Percentiles rank a stretch among this genome's conserved stretches.
These are phyloP conservation scores for Ictalurus furcatus DNA, from an alignment of 2,113 vertebrate genomes.

Conservation along the genomic window DNA sequence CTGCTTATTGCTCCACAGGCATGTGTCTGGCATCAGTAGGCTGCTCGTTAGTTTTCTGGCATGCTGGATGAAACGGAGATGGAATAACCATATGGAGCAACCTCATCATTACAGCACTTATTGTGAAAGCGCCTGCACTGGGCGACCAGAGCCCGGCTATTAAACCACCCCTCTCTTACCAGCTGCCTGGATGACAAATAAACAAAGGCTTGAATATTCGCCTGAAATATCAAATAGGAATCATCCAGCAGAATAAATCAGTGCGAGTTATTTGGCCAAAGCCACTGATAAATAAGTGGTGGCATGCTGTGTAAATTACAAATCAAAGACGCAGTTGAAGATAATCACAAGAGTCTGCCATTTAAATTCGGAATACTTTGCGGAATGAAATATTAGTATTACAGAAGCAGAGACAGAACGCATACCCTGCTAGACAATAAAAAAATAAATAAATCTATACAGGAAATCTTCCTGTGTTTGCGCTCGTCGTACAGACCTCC, in stretches of 20 bases:
- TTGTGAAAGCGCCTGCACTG: conserved; percentile 42
- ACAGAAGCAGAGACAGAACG: not conserved
- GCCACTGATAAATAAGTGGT: conserved; percentile 7
- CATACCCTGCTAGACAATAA: not conserved
- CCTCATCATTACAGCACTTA: conserved; percentile 61
- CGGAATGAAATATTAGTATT: too few species aligned
- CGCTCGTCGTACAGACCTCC: not conserved
- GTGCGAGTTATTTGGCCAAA: not conserved
- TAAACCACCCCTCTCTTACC: conserved; percentile 44
- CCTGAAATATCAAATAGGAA: conserved; percentile 22
- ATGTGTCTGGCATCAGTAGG: conserved; percentile 43
- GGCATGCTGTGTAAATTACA: conserved; percentile 15
- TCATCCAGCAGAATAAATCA: conserved; percentile 3
- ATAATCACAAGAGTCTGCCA: conserved; percentile 4
- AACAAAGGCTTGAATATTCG: conserved; percentile 17
- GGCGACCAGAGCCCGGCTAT: conserved; percentile 46
- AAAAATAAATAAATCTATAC: not conserved
- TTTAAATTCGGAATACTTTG: not conserved
- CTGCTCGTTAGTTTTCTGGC: conserved; percentile 54
- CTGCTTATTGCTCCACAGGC: conserved; percentile 28
- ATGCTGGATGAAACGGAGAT: conserved; percentile 49
- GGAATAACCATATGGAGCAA: conserved; percentile 55
- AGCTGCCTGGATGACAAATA: conserved; percentile 40
- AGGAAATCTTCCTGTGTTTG: not conserved
- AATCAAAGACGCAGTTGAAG: conserved; percentile 13